Evolutionary conservation across 2,888 invertebrate species (phyloP), one percentile per base, ranked within the genome.

Genomic region (Sarcophaga subvicina): DNA sequence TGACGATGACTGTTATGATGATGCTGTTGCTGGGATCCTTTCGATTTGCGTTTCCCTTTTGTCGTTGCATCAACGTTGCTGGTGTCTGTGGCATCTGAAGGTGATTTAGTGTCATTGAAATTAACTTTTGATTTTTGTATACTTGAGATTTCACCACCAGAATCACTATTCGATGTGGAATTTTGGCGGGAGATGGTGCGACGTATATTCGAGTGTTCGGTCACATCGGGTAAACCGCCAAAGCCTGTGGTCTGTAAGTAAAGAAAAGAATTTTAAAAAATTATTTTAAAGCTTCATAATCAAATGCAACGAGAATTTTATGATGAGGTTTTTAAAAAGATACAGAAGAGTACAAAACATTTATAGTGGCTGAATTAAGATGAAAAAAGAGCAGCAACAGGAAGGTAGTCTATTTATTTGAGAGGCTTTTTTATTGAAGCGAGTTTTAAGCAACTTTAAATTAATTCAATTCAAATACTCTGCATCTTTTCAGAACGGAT

Each of bases 211-310:
- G 93, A 93, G 89, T 93, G 94, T 87, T 93, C 93, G 88, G 93
- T 93, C 75, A 93, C 93, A 89, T 93, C 93, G 87, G 93, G 93
- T 83, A 93, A 90, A 49, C 93, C 94, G 85, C 93, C 94, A 89
- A 93, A 93, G 54, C 93, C 93, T 81, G 93, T 93, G 88, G 94
- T 93, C 94, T 93, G 90, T 14, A 90, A 90, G 54, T 71, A 70
- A 72, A 80, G 47, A 20, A 71, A 78, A 64, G 72, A 14, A 78
- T 49, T 60, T 70, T 62, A 77, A 25, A 59, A 20, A 88, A 88
- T 83, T 83, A 54, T 14, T 54, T 54, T 54, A 37, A 37, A 37
- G 37, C 37, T 66, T 63, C 59, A 67, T 69, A 64, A 54, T 77
- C 71, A 63, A 77, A 11, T 60, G 37, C 37, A 37, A 37, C 1